phyloP scores from a whole-genome alignment of 2,888 invertebrate species.

The Chalcis sispes region DNA sequence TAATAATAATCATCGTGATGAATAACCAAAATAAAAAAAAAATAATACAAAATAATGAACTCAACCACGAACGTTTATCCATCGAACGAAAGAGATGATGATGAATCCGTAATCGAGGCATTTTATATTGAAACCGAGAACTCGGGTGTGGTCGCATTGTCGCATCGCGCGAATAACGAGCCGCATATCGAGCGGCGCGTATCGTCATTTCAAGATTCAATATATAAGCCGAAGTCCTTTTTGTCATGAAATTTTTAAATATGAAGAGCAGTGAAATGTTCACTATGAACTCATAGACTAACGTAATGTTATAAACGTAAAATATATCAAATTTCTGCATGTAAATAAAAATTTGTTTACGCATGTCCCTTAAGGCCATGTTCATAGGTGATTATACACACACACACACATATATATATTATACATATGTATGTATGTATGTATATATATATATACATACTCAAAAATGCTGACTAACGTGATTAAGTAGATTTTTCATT shows the following conservation, averaged over 20 bases:
- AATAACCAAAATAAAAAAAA: too few relatives aligned
- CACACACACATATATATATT: too few relatives aligned
- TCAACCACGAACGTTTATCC: too few relatives aligned
- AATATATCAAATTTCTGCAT: constrained; percentile 44
- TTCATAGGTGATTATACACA: constrained; percentile 34
- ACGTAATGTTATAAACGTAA: constrained; percentile 23
- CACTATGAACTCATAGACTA: constrained; percentile 16
- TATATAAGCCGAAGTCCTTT: constrained; percentile 30
- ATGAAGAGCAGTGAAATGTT: neutral
- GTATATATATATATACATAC: too few relatives aligned
- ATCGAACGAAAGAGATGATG: too few relatives aligned
- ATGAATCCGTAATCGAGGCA: too few relatives aligned
- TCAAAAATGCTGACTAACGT: constrained; percentile 36
- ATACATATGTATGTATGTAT: too few relatives aligned
- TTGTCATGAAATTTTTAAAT: constrained; percentile 14
- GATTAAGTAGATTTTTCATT: constrained; percentile 51
- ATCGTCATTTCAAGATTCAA: constrained; percentile 37
- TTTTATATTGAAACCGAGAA: constrained; percentile 16
- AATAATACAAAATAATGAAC: too few relatives aligned
- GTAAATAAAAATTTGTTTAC: constrained; percentile 48
- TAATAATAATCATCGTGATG: too few relatives aligned
- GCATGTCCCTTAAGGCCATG: constrained; percentile 37
- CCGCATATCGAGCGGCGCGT: too few relatives aligned
- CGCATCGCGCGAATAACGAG: neutral
- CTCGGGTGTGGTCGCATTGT: neutral